Conservation (phyloP, 30 jellyfish, hydroid and myxozoan species). For the Aurelia aurita region DNA sequence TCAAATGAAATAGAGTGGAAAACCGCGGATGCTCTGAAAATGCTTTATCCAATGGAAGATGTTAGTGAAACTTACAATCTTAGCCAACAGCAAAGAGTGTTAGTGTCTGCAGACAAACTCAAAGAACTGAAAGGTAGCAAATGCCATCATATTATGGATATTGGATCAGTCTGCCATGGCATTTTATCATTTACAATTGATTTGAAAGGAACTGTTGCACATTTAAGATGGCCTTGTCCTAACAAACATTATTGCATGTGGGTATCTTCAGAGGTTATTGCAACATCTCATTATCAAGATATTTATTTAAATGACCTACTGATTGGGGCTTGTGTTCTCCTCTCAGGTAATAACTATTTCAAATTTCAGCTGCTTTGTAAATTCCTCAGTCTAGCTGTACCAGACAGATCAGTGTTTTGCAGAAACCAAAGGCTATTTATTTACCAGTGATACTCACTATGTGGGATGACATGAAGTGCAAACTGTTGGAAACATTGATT, state of each 20-base stretch:
- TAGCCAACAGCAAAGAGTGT: conserved; percentile 1
- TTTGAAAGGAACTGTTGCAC: conserved; percentile 18
- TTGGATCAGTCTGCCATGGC: conserved; percentile 28
- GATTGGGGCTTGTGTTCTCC: conserved; percentile 27
- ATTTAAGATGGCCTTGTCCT: conserved; percentile 29
- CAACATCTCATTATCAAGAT: not conserved
- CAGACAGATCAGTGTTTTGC: no score
- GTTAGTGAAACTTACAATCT: conserved; percentile 8
- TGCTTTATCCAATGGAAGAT: conserved; percentile 13
- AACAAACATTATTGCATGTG: conserved; percentile 26
- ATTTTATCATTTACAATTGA: not conserved
- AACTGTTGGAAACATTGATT: not conserved
- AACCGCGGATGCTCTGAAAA: not conserved
- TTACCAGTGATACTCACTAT: conserved; percentile 4
- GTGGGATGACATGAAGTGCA: conserved; percentile 20
- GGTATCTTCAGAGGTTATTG: conserved; percentile 45
- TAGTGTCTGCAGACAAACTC: conserved; percentile 20
- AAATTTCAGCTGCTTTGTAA: conserved; percentile 24
- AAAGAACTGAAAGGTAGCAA: conserved; percentile 18
- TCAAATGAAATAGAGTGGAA: conserved; percentile 1
- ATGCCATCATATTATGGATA: conserved; percentile 16
- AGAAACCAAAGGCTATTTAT: not conserved
- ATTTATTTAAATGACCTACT: conserved; percentile 32
- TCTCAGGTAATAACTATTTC: conserved; percentile 26
- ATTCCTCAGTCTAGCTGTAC: no score